A percentile compares a stretch with the other conserved stretches of the same genome.
Evolutionary conservation across 2,113 vertebrate genomes (phyloP).

Genomic region (Spilogale gracilis): DNA sequence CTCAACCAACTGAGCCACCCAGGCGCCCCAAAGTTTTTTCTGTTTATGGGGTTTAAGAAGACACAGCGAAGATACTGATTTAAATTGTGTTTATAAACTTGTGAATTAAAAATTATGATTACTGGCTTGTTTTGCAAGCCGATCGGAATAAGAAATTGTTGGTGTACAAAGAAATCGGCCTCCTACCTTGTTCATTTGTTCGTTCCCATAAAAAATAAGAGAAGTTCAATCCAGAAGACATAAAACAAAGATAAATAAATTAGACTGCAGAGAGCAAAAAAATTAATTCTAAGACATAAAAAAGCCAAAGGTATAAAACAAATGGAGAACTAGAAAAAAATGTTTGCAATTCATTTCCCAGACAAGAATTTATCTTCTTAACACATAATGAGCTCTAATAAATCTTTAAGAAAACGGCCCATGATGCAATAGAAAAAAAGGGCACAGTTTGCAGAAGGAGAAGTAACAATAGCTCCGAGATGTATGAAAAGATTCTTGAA

Average conservation of each 20-base stretch:
- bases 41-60: background rate
- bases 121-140: background rate
- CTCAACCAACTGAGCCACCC: too few species aligned
- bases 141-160: background rate
- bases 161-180: background rate
- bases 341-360: background rate
- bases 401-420: background rate
- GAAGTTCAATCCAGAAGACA: background rate
- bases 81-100: slow-evolving; percentile 19
- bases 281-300: background rate
- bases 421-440: background rate
- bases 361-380: background rate
- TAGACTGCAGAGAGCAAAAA: background rate
- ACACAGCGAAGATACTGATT: background rate
- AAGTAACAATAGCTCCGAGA: background rate
- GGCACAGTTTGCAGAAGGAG: background rate
- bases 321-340: slow-evolving; percentile 2
- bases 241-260: background rate
- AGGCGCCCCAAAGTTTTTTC: background rate
- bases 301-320: background rate
- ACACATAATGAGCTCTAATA: background rate
- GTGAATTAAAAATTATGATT: background rate
- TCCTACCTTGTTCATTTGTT: background rate
- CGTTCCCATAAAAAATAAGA: background rate
- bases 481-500: background rate